phyloP scores from a whole-genome alignment of 2,113 vertebrate genomes.

The Oryzias javanicus region DNA sequence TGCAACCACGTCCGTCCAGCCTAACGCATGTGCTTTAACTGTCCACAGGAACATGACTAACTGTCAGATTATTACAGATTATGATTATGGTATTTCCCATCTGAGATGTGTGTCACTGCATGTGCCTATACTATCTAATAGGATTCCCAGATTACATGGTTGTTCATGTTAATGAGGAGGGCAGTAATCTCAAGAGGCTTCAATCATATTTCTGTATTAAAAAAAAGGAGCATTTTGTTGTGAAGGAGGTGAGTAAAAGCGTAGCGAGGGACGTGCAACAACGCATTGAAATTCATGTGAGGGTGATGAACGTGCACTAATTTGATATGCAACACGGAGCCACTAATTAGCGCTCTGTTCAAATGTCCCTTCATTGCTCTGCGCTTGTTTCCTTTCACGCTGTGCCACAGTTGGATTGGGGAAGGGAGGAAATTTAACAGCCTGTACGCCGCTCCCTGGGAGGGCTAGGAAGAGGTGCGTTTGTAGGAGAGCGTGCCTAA shows the following conservation, averaged over 20 bases:
- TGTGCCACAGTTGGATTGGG: slow-evolving; percentile 14
- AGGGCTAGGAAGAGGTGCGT: slow-evolving; percentile 12
- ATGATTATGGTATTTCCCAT: slow-evolving; percentile 29
- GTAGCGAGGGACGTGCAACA: slow-evolving; percentile 21
- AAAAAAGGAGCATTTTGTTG: background rate
- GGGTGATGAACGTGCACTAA: slow-evolving; percentile 30
- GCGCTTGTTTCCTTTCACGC: slow-evolving; percentile 47
- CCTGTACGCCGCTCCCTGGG: slow-evolving; percentile 38
- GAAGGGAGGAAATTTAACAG: slow-evolving; percentile 50
- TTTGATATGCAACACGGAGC: slow-evolving; percentile 51
- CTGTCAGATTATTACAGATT: slow-evolving; percentile 13
- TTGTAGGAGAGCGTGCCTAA: background rate
- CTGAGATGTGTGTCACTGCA: slow-evolving; percentile 8
- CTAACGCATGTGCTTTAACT: slow-evolving; percentile 13
- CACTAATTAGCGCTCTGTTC: slow-evolving; percentile 55
- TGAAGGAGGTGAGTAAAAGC: slow-evolving; percentile 11
- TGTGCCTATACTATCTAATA: slow-evolving; percentile 12
- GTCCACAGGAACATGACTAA: slow-evolving; percentile 32
- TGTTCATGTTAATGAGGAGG: background rate
- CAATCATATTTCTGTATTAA: background rate
- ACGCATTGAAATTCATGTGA: slow-evolving; percentile 19
- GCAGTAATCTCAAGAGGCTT: background rate
- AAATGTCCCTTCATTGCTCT: slow-evolving; percentile 30
- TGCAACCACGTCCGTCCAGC: slow-evolving; percentile 12
- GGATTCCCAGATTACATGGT: background rate